A percentile compares a stretch with the other conserved stretches of the same genome.
These are phyloP conservation scores for Sarcophaga bullata DNA, from an alignment of 1,140 invertebrate genomes.

Conservation along the genomic window DNA sequence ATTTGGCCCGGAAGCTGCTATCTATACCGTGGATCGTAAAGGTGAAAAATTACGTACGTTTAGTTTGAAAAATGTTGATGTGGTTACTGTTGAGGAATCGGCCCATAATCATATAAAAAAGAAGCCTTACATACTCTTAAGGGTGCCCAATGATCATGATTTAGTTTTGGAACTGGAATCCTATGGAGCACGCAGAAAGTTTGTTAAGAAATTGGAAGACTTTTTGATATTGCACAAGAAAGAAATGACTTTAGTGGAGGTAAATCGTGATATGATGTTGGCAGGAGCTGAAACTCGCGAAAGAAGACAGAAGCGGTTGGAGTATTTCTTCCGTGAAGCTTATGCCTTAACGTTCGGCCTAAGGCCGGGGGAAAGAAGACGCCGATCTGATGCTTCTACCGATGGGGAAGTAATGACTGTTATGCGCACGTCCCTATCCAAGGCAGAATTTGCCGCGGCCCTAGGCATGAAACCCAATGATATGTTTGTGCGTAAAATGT, in stretches of 20 bases:
- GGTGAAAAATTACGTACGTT: constrained; percentile 88
- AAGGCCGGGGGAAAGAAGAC: constrained; percentile 75
- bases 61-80: constrained; percentile 78
- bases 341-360: constrained; percentile 94
- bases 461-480: constrained; percentile 96
- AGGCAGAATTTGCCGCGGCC: constrained; percentile 96
- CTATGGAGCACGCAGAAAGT: constrained; percentile 82
- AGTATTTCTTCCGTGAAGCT: constrained; percentile 98
- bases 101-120: constrained; percentile 79
- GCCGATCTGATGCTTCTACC: constrained; percentile 77
- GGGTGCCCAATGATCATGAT: constrained; percentile 94
- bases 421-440: constrained; percentile 92
- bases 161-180: constrained; percentile 94
- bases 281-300: constrained; percentile 96
- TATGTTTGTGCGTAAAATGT: constrained; percentile 99
- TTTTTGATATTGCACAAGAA: constrained; percentile 87
- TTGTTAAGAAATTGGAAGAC: constrained; percentile 88
- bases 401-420: constrained; percentile 89
- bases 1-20: constrained; percentile 83
- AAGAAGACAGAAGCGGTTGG: constrained; percentile 90
- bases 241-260: constrained; percentile 66
- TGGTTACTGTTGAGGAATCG: constrained; percentile 86
- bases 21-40: constrained; percentile 88
- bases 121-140: constrained; percentile 84
- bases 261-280: constrained; percentile 85